Evolutionary conservation across 2,113 vertebrate genomes (phyloP), one percentile per base, ranked within the genome.

Genomic region (Andinoacara biseriatus): DNA sequence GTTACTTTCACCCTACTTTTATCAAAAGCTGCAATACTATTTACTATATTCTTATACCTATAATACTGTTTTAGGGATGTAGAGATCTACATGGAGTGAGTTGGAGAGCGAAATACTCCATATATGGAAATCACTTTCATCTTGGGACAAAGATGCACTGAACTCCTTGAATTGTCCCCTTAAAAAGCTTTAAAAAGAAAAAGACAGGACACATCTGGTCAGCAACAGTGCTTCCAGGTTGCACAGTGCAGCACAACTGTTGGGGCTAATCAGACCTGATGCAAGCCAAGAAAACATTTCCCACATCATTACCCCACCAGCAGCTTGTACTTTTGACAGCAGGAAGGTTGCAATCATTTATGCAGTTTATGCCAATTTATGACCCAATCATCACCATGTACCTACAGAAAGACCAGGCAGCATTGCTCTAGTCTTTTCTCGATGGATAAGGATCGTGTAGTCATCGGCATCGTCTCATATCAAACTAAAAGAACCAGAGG

Each of bases 271-370:
- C 22, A 31, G 59, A 38, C 58, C 78, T 52, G 62, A 63, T 76
- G 61, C 58, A 33, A 75, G 89, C 85, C 80, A 89, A 80, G 58
- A 80, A 77, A 78, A 75, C 81, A 84, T 90, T 91, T 87, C 83
- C 77, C 87, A 89, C 85, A 89, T 80, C 82, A 87, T 92, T 81
- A 87, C 80, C 80, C 78, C 62, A 75, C 40, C n/a, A 63, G 75
- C 63, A 61, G 59, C 56, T 40, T 87, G 67, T 72, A 43, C 40
- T 1, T 75, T 52, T 52, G 52, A 86, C 58, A 79, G 81, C 69
- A 78, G 63, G 63, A 24, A 26, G 72, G 29, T 67, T 81, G 67
- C 87, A 80, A 74, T 49, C 8, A 2, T 84, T 80, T 57, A 56
- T 17, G 46, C 57, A n/a, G 43, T 87, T 80, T 24, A 52, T 31